Conservation (phyloP, 2,113 vertebrate species). For the Casuarius casuarius region DNA sequence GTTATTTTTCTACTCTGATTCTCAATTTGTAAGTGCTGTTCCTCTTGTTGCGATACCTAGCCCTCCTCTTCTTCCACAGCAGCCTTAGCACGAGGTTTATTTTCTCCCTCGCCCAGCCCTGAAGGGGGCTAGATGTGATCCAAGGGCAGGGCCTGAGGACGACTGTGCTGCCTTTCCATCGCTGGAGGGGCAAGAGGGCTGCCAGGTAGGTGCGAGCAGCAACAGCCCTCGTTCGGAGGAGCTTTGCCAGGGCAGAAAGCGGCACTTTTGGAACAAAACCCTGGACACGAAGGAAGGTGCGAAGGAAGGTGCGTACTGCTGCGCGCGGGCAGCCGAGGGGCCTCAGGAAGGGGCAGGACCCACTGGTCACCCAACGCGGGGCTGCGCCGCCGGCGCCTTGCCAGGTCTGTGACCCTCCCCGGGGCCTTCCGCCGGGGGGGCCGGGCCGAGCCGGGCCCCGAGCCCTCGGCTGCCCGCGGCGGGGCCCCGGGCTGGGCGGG, state of each 20-base stretch:
- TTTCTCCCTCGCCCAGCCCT: background rate
- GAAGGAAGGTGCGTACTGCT: too few relatives aligned
- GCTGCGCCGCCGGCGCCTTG: too few relatives aligned
- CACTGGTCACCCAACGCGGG: too few relatives aligned
- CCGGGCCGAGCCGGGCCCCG: too few relatives aligned
- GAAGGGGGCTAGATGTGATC: background rate
- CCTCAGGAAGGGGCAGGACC: too few relatives aligned
- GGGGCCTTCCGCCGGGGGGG: background rate
- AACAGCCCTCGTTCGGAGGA: background rate
- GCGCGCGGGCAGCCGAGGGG: too few relatives aligned
- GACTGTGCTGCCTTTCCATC: rapidly evolving
- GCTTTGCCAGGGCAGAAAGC: background rate
- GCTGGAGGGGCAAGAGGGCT: too few relatives aligned
- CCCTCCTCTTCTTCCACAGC: rapidly evolving
- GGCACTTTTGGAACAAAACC: too few relatives aligned
- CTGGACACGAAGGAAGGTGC: too few relatives aligned
- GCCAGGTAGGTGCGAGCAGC: background rate
- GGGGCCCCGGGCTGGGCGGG: too few relatives aligned
- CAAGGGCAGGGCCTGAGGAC: background rate
- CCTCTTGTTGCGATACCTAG: background rate
- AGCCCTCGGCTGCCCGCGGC: too few relatives aligned
- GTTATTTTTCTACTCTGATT: background rate
- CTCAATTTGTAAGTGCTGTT: background rate
- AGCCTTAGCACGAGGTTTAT: rapidly evolving
- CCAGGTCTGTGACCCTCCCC: background rate